These are phyloP conservation scores for Alauda arvensis DNA, from an alignment of 2,797 vertebrate species.

Conservation along the genomic window DNA sequence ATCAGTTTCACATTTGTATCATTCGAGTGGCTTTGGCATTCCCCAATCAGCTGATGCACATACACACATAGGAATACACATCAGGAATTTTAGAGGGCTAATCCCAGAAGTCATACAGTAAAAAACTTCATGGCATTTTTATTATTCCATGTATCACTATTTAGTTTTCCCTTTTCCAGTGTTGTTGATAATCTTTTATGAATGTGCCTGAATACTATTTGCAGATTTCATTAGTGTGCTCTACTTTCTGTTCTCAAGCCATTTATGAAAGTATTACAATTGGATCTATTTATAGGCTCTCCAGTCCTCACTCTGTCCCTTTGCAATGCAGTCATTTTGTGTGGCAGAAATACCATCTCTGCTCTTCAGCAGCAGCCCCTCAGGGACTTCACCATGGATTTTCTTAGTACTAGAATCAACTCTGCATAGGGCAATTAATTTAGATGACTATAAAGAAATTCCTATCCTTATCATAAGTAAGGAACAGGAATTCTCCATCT, in stretches of 20 bases:
- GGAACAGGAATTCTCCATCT: background rate
- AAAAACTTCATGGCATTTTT: background rate
- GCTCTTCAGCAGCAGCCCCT: background rate
- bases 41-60: background rate
- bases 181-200: background rate
- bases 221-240: conserved; percentile 27
- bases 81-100: background rate
- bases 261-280: conserved; percentile 26
- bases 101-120: background rate
- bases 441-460: background rate
- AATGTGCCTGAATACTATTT: background rate
- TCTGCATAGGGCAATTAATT: background rate
- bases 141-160: background rate
- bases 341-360: conserved; percentile 3
- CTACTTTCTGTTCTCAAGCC: conserved; percentile 32
- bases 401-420: background rate
- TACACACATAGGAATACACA: background rate
- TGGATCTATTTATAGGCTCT: conserved; percentile 35
- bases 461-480: background rate
- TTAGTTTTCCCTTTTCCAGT: background rate
- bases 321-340: background rate
- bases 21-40: background rate
- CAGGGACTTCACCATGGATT: background rate
- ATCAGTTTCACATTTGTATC: background rate
- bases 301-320: background rate